These are phyloP conservation scores for Leucosticte australis DNA, from an alignment of 2,113 vertebrate species.

Conservation along the genomic window DNA sequence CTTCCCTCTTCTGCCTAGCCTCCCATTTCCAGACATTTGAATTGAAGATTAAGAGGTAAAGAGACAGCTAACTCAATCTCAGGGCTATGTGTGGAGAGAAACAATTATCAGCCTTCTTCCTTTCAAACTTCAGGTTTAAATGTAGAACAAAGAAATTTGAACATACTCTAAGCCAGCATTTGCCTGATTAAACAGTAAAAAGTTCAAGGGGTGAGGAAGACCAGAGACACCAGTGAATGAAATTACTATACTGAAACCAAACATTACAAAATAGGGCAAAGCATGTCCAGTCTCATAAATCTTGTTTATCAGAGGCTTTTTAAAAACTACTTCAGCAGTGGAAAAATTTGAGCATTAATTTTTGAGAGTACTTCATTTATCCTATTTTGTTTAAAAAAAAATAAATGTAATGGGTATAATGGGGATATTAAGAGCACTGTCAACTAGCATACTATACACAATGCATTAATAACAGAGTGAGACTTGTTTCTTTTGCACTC, in stretches of 20 bases:
- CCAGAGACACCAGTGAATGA: slow-evolving; percentile 35
- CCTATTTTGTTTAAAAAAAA: neutral
- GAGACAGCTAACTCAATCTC: neutral
- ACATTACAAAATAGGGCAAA: neutral
- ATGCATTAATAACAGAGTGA: neutral
- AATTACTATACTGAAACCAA: slow-evolving; percentile 52
- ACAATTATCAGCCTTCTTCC: neutral
- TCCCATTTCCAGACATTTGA: neutral
- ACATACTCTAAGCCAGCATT: neutral
- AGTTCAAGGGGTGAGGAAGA: slow-evolving; percentile 68
- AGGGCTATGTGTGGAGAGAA: neutral
- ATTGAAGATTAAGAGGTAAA: neutral
- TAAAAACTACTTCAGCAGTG: neutral
- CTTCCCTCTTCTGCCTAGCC: neutral
- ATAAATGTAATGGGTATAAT: neutral
- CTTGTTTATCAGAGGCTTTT: slow-evolving; percentile 41
- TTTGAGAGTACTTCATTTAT: neutral
- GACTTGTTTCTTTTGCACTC: neutral
- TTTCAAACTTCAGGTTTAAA: slow-evolving; percentile 8
- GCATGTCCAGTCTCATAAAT: slow-evolving; percentile 29
- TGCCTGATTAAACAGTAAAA: slow-evolving; percentile 57
- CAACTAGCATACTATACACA: neutral
- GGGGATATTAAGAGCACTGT: neutral
- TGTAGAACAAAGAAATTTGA: neutral
- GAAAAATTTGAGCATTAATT: neutral